Evolutionary conservation across 2,888 invertebrate species (phyloP).

Genomic region (Cotesia congregata): DNA sequence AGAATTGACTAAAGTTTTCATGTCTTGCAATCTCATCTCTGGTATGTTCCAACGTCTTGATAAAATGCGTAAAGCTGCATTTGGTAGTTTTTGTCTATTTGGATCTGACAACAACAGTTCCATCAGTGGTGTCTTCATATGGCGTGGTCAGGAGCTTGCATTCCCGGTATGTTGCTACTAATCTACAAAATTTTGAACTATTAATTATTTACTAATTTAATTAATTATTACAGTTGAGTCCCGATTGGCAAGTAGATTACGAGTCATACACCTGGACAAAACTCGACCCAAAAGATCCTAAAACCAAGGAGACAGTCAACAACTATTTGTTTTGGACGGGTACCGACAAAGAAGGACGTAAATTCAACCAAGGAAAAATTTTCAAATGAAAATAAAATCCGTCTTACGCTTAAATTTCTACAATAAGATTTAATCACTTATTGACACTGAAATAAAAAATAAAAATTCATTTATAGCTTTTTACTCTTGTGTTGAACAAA

Average conservation of each 20-base stretch:
- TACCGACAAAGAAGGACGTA: conserved; percentile 86
- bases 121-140: conserved; percentile 98
- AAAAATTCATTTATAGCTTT: conserved; percentile 42
- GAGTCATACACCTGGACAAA: conserved; percentile 97
- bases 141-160: conserved; percentile 95
- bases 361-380: conserved; percentile 99
- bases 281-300: conserved; percentile 83
- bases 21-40: conserved; percentile 98
- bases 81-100: conserved; percentile 94
- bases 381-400: conserved; percentile 90
- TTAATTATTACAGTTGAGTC: conserved; percentile 76
- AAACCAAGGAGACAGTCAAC: conserved; percentile 88
- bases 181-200: not conserved
- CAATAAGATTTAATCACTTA: conserved; percentile 57
- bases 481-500: conserved; percentile 20
- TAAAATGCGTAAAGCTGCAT: conserved; percentile 97
- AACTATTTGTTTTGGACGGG: conserved; percentile 95
- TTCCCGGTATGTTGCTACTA: conserved; percentile 75
- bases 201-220: conserved; percentile 18
- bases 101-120: conserved; percentile 92
- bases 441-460: conserved; percentile 59
- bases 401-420: conserved; percentile 49
- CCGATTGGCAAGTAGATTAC: conserved; percentile 97
- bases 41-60: conserved; percentile 99
- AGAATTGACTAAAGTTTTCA: conserved; percentile 92